phyloP scores from a whole-genome alignment of 64 coral and sea anemone genomes.

The Astreopora myriophthalma region DNA sequence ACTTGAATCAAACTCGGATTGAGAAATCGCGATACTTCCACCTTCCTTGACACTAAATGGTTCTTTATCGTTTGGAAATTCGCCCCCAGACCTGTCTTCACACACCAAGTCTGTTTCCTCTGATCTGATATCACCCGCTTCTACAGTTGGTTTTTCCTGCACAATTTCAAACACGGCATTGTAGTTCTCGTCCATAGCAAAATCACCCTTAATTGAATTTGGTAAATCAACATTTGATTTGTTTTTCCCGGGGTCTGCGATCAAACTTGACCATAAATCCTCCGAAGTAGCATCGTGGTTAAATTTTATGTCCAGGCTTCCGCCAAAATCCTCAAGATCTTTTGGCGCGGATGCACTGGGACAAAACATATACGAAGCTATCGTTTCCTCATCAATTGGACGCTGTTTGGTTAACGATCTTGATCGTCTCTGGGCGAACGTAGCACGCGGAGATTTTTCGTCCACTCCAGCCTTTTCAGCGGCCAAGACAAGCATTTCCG shows the following conservation, averaged over 20 bases:
- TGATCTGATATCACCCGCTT: neutral
- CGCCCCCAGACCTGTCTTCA: neutral
- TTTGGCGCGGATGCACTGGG: neutral
- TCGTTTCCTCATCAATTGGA: constrained; percentile 5
- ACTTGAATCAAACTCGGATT: neutral
- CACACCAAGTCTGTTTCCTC: neutral
- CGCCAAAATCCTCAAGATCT: neutral
- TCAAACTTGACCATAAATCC: neutral
- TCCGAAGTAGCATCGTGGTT: neutral
- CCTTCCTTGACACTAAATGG: no score
- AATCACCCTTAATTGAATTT: neutral
- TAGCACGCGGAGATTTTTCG: constrained; percentile 7
- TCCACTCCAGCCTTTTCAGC: neutral
- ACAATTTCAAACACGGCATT: neutral
- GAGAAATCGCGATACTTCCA: neutral
- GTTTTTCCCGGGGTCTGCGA: neutral
- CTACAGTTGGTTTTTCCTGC: neutral
- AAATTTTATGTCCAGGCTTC: neutral
- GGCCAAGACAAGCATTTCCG: neutral
- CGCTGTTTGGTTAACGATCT: constrained; percentile 32
- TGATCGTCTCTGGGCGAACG: neutral
- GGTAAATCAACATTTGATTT: neutral
- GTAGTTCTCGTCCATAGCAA: neutral
- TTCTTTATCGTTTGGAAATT: neutral
- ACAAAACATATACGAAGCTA: neutral